Evolutionary conservation across 2,113 vertebrate species (phyloP), one percentile per base, ranked within the genome.

Genomic region (Phalacrocorax brasilianus): DNA sequence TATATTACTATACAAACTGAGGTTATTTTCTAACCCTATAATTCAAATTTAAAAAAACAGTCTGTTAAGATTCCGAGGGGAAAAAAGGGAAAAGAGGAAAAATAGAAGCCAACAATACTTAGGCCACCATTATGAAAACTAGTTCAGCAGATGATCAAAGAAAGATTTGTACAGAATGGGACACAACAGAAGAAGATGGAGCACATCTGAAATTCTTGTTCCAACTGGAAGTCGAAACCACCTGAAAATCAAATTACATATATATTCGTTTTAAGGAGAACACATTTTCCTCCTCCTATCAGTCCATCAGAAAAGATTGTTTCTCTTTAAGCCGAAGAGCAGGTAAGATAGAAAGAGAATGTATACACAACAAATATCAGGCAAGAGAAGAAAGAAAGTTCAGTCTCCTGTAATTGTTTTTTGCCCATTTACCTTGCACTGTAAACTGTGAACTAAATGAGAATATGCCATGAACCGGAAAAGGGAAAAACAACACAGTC

Each of bases 401-500:
- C 79, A 74, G 13, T 72, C 61, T 81, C 73, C 30, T 56, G 56
- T 75, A 78, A 75, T 74, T 94, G 61, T 68, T 38, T 95, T 94
- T 96, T 94, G 14, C 18, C 70, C 70, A 85, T 93, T 96, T 91
- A 82, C 75, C 88, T 94, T 93, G 56, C 24, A 80, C 91, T 89
- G 70, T 86, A 96, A 94, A 84, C 73, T 70, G 80, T 84, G 77
- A 95, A 92, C 45, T 93, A 92, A 93, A 92, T 87, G 89, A 95
- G 80, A 93, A 85, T 89, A 82, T 73, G 74, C 93, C 32, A 49
- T 95, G 94, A 96, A 95, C 93, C 24, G 18, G 86, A 97, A 97
- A 96, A 89, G 32, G 28, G 70, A 75, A 95, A 92, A 95, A 72
- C 88, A 94, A 91, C 71, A 79, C 27, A 85, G 61, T 82, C 42